Conservation (phyloP, 2,888 invertebrate genomes). For the Gari tellinella region DNA sequence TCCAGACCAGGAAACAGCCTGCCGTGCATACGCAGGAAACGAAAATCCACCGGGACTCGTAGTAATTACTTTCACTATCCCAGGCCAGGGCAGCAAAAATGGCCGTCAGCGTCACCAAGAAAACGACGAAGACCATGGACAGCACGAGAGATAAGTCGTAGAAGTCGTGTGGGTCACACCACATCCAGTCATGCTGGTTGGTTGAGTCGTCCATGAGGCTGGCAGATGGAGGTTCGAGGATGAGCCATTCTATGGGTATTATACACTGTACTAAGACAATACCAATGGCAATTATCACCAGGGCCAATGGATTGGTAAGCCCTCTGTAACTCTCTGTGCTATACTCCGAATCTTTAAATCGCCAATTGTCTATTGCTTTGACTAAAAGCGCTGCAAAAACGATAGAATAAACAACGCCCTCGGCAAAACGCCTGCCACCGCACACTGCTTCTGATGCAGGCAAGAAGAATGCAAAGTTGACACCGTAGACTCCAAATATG, state of each 20-base stretch:
- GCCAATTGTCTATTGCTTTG: conserved; percentile 84
- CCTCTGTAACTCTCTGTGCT: conserved; percentile 68
- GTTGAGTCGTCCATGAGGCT: conserved; percentile 59
- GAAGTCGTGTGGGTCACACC: conserved; percentile 76
- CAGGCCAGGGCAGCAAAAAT: conserved; percentile 84
- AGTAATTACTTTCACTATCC: conserved; percentile 83
- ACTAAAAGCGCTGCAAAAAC: conserved; percentile 84
- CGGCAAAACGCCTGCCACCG: conserved; percentile 83
- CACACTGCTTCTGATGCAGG: conserved; percentile 83
- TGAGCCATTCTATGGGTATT: conserved; percentile 84
- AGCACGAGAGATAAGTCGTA: conserved; percentile 84
- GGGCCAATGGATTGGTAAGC: conserved; percentile 80
- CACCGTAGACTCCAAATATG: conserved; percentile 83
- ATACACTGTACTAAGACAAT: conserved; percentile 83
- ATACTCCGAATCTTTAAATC: conserved; percentile 72
- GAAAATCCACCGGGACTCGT: conserved; percentile 84
- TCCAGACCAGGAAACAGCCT: conserved; percentile 84
- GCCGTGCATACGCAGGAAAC: conserved; percentile 75
- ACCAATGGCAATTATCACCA: conserved; percentile 80
- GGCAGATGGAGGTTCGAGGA: conserved; percentile 82
- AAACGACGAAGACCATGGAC: conserved; percentile 84
- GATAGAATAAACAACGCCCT: conserved; percentile 84
- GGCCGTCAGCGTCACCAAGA: conserved; percentile 83
- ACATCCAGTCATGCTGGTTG: conserved; percentile 73
- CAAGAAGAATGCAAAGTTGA: conserved; percentile 85